Percentiles rank a stretch among this genome's conserved stretches.
These are phyloP conservation scores for Albula glossodonta DNA, from an alignment of 2,113 vertebrate species.

Conservation along the genomic window DNA sequence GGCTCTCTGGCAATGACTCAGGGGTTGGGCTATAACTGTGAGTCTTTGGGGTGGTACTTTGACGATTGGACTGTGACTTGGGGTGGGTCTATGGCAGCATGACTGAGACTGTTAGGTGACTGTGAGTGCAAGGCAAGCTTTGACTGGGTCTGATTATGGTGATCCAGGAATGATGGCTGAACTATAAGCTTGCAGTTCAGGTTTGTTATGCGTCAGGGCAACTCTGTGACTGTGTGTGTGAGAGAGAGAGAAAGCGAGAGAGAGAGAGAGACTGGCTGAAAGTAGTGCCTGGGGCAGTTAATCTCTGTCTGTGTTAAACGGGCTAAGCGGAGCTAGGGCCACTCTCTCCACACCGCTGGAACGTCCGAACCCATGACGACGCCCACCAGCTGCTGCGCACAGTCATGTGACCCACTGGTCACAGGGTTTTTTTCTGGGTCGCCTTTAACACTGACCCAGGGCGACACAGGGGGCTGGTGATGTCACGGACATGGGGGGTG, in stretches of 20 bases:
- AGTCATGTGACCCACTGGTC: conserved; percentile 25
- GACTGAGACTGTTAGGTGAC: too few relatives aligned
- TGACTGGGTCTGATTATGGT: too few relatives aligned
- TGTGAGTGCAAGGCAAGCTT: too few relatives aligned
- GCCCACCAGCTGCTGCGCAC: conserved; percentile 33
- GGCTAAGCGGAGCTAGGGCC: neutral
- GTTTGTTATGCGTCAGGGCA: neutral
- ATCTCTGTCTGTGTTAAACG: neutral
- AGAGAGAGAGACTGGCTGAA: neutral
- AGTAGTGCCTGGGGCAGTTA: neutral
- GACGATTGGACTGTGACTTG: too few relatives aligned
- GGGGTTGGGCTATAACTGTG: too few relatives aligned
- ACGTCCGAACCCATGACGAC: conserved; percentile 20
- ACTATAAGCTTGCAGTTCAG: neutral
- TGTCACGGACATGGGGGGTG: conserved; percentile 36
- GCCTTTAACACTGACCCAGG: conserved; percentile 46
- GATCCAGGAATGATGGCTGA: too few relatives aligned
- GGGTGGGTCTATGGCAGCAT: too few relatives aligned
- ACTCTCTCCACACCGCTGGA: neutral
- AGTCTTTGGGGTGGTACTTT: too few relatives aligned
- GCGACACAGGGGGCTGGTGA: conserved; percentile 50
- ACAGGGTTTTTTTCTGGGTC: conserved; percentile 42
- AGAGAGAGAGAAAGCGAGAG: too few relatives aligned
- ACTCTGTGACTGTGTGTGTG: neutral
- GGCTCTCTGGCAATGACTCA: too few relatives aligned